Conservation (phyloP, 2,797 vertebrate species). For the Xenops minutus region DNA sequence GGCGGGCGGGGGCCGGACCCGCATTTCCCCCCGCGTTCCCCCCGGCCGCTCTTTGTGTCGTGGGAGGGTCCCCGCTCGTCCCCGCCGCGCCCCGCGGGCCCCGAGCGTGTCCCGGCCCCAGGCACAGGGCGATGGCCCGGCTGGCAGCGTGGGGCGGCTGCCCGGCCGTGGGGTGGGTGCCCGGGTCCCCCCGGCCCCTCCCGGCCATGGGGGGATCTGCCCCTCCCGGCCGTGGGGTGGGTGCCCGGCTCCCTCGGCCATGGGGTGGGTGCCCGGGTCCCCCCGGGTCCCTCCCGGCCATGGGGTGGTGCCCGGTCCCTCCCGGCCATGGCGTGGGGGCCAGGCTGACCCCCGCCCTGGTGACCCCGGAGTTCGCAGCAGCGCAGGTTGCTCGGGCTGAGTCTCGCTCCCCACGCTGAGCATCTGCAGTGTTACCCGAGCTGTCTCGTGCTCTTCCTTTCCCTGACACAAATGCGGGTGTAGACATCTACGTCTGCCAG, state of each 20-base stretch:
- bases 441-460: neutral
- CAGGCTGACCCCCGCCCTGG: rapidly evolving
- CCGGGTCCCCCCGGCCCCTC: no score
- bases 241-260: no score
- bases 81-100: neutral
- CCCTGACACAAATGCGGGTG: neutral
- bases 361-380: rapidly evolving
- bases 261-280: no score
- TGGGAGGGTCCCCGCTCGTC: neutral
- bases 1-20: neutral
- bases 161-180: no score
- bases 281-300: no score
- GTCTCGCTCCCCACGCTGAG: neutral
- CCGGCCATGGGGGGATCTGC: no score
- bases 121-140: no score
- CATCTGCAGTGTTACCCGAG: neutral
- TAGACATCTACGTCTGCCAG: neutral
- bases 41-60: conserved; percentile 30
- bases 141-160: no score
- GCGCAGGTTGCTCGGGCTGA: neutral
- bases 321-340: neutral
- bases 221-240: no score
- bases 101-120: no score
- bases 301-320: no score
- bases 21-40: no score